Evolutionary conservation across 2,888 invertebrate species (phyloP).

Genomic region (Palloptera scutellata): DNA sequence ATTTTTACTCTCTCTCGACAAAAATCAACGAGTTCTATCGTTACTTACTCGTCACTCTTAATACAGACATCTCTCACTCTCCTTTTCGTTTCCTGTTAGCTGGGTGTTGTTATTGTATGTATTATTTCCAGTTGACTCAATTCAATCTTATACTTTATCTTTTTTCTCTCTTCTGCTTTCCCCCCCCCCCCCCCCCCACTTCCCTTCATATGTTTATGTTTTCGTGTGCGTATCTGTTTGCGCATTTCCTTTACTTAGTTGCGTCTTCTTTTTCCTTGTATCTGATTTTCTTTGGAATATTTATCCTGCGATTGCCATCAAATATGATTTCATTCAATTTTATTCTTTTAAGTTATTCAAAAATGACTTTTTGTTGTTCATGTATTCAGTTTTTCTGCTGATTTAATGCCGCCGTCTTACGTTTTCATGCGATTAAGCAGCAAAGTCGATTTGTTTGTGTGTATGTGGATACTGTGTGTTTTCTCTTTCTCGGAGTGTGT

Average conservation of each 20-base stretch:
- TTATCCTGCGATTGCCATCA: no score
- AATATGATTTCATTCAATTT: neutral
- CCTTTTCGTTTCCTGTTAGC: neutral
- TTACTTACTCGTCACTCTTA: no score
- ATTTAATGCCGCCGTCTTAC: slow-evolving; percentile 31
- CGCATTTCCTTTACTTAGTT: neutral
- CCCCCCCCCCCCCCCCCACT: neutral
- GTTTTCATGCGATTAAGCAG: slow-evolving; percentile 35
- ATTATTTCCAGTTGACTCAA: no score
- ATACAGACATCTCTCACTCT: slow-evolving; percentile 8
- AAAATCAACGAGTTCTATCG: no score
- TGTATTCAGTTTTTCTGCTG: slow-evolving; percentile 17
- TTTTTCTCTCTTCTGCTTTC: neutral
- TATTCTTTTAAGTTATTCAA: slow-evolving; percentile 3
- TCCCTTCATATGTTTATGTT: no score
- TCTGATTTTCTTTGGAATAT: no score
- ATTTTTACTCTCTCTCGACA: no score
- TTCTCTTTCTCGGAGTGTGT: neutral
- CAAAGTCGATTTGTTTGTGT: slow-evolving; percentile 19
- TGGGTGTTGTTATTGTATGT: neutral
- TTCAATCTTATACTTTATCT: neutral
- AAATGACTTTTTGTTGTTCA: slow-evolving; percentile 19
- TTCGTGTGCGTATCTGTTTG: neutral
- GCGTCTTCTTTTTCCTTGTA: slow-evolving; percentile 2
- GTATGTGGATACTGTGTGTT: slow-evolving; percentile 13